These are phyloP conservation scores for Lutraria rhynchaena DNA, from an alignment of 1,140 invertebrate genomes.

Conservation along the genomic window DNA sequence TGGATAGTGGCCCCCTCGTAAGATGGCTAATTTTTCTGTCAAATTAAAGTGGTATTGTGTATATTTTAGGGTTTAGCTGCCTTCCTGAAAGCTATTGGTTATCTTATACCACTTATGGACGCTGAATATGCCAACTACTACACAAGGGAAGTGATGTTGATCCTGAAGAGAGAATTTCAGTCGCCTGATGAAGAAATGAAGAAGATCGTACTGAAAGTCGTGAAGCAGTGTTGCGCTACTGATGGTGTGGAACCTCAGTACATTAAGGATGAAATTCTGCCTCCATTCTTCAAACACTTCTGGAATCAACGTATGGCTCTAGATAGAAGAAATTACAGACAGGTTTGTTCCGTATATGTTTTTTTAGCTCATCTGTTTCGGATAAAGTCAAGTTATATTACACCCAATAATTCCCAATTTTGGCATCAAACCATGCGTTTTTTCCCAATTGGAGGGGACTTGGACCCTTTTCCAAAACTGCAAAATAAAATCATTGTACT, in stretches of 20 bases:
- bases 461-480: too few species aligned
- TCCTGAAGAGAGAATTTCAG: conserved; percentile 99
- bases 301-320: conserved; percentile 99
- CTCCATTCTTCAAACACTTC: conserved; percentile 99
- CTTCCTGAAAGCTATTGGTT: conserved; percentile 99
- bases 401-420: too few species aligned
- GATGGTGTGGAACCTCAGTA: conserved; percentile 99
- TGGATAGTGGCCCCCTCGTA: too few species aligned
- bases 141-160: conserved; percentile 99
- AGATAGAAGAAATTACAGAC: conserved; percentile 98
- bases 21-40: too few species aligned
- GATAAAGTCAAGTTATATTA: too few species aligned
- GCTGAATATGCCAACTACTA: conserved; percentile 99
- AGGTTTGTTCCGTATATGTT: conserved; percentile 82
- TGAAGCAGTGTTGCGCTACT: conserved; percentile 99
- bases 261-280: conserved; percentile 99
- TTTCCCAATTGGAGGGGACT: too few species aligned
- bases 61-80: conserved; percentile 92
- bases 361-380: too few species aligned
- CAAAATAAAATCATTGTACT: too few species aligned
- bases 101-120: conserved; percentile 99
- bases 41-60: too few species aligned
- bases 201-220: conserved; percentile 99
- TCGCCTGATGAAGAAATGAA: conserved; percentile 99
- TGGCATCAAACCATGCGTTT: too few species aligned